phyloP scores from a whole-genome alignment of 2,113 vertebrate species.

The Donacobius atricapilla region DNA sequence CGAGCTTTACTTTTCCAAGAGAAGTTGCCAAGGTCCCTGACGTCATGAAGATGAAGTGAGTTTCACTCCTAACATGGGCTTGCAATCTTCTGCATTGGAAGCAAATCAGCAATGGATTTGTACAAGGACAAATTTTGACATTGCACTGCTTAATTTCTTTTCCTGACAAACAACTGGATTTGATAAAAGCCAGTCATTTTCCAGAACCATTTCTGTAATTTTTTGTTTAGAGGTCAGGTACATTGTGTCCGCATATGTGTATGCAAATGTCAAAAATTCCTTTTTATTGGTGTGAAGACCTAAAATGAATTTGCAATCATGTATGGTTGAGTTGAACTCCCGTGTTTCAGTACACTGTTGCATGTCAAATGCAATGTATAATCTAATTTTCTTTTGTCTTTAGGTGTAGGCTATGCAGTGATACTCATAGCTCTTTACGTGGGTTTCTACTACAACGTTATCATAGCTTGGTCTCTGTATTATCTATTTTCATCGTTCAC shows the following conservation, averaged over 20 bases:
- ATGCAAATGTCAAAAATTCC: neutral
- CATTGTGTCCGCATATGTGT: neutral
- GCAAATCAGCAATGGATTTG: neutral
- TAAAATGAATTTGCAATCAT: neutral
- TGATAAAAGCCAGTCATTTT: constrained; percentile 11
- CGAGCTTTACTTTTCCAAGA: neutral
- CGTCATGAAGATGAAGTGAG: neutral
- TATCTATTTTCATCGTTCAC: constrained; percentile 95
- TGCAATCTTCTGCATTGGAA: constrained; percentile 1
- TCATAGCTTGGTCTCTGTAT: constrained; percentile 98
- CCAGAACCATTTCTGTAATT: neutral
- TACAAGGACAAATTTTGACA: neutral
- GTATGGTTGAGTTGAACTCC: neutral
- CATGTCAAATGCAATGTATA: neutral
- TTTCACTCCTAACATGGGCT: constrained; percentile 29
- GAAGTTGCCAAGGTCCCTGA: constrained; percentile 30
- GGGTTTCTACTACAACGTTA: constrained; percentile 99
- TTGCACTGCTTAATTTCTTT: constrained; percentile 1
- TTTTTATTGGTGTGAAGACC: neutral
- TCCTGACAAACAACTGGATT: neutral
- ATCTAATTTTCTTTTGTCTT: constrained; percentile 33
- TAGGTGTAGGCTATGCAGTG: constrained; percentile 96
- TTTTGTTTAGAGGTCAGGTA: neutral
- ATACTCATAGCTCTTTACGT: constrained; percentile 97
- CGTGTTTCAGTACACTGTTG: neutral